Evolutionary conservation across 2,888 invertebrate genomes (phyloP), one percentile per base, ranked within the genome.

Genomic region (Dione juno): DNA sequence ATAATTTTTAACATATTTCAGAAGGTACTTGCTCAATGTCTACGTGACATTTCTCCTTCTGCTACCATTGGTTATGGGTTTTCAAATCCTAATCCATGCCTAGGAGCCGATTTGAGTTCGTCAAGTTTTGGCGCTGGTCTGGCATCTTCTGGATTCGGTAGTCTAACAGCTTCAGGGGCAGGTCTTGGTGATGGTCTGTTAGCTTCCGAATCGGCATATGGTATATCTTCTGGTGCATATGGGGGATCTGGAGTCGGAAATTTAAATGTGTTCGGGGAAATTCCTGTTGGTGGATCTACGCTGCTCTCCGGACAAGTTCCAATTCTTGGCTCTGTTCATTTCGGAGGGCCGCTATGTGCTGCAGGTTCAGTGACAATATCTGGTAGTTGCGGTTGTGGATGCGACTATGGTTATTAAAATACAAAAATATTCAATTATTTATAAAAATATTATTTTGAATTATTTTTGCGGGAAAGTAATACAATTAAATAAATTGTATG

Each of bases 251-350:
- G 84, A 50, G 73, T 78, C 13, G 84, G 83, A 57, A 82, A 77
- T 61, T 77, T 84, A 13, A 75, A 74, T 5, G 82, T 82, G 21
- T 77, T 72, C n/a, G 84, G 84, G 16, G 80, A 81, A 71, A 74
- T 84, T 71, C 81, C 80, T 16, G 86, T 84, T n/a, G 80, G 77
- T 21, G 85, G 86, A 52, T 73, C 77, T 37, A 77, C 78, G 3
- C 54, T 74, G 37, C 75, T 80, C 16, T 70, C 67, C 19, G 80
- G 81, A 40, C 74, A 77, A 35, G 77, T 80, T 67, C 80, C 81
- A 19, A 76, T 80, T 59, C 72, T 80, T 54, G 80, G 80, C n/a
- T 75, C 77, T 0, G 81, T 81, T 35, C 65, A 71, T 14, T 81
- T 81, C 74, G 75, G 73, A 13, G 80, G 79, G 16, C 65, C 50